Percentiles rank a stretch among this genome's conserved stretches.
Evolutionary conservation across 1,140 invertebrate species (phyloP).

Genomic region (Choristoneura fumiferana): DNA sequence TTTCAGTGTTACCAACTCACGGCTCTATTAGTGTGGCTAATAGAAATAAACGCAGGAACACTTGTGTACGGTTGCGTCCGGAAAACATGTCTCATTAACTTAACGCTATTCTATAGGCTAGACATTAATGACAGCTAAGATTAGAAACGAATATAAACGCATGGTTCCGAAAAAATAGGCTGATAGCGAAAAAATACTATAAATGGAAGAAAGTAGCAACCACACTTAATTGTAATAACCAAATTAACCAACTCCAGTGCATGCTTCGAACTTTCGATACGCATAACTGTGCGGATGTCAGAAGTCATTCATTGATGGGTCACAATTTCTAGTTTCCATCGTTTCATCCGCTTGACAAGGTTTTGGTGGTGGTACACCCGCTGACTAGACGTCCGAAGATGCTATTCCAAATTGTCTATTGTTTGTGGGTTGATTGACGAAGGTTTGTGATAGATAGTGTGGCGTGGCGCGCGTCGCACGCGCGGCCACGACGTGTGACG

Average conservation of each 20-base stretch:
- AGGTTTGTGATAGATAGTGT: constrained; percentile 29
- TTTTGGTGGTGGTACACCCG: constrained; percentile 42
- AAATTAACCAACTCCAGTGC: constrained; percentile 48
- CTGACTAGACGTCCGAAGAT: constrained; percentile 22
- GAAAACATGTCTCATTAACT: constrained; percentile 48
- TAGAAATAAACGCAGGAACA: constrained; percentile 17
- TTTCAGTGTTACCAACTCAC: constrained; percentile 25
- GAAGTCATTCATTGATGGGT: constrained; percentile 33
- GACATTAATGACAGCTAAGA: constrained; percentile 49
- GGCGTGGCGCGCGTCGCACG: constrained; percentile 21
- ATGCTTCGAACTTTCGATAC: constrained; percentile 36
- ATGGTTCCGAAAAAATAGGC: constrained; percentile 39
- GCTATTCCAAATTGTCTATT: constrained; percentile 37
- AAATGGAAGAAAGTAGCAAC: constrained; percentile 28
- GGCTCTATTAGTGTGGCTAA: constrained; percentile 24
- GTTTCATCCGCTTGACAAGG: constrained; percentile 46
- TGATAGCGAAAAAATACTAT: constrained; percentile 17
- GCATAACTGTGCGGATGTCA: constrained; percentile 1
- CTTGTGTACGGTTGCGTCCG: constrained; percentile 43
- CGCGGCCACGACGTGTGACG: constrained; percentile 17
- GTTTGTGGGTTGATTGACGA: constrained; percentile 47
- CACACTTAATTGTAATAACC: constrained; percentile 43
- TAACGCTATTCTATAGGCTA: constrained; percentile 55
- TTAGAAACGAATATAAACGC: constrained; percentile 43
- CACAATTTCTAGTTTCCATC: constrained; percentile 18